A percentile compares a stretch with the other conserved stretches of the same genome.
These are phyloP conservation scores for Forficula auricularia DNA, from an alignment of 1,140 invertebrate genomes.

Conservation along the genomic window DNA sequence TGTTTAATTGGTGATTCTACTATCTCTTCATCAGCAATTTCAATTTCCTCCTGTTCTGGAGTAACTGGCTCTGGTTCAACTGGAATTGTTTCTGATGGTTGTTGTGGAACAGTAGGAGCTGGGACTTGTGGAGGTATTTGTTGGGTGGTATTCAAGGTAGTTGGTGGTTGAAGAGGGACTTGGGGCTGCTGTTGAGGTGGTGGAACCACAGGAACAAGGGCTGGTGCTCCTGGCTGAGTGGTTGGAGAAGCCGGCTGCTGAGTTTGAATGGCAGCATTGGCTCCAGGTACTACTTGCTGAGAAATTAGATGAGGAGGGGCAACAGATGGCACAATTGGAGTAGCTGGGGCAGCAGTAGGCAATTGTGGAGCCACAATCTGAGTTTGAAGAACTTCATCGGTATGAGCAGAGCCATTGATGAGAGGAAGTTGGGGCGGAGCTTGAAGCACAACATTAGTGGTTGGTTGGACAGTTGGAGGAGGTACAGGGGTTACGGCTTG, in stretches of 20 bases:
- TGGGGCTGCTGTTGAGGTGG: conserved; percentile 19
- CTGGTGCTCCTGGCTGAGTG: conserved; percentile 19
- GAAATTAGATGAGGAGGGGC: conserved; percentile 19
- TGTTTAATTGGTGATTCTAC: background rate
- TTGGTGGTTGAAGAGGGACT: conserved; percentile 12
- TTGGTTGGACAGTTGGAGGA: too few species aligned
- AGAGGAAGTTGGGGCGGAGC: too few species aligned
- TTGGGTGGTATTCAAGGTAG: conserved; percentile 14
- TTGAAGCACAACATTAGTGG: too few species aligned
- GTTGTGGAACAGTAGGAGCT: conserved; percentile 17
- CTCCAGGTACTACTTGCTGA: conserved; percentile 15
- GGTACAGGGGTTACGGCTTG: too few species aligned
- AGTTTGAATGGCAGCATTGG: conserved; percentile 7
- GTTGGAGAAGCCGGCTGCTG: conserved; percentile 23
- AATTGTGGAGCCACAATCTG: conserved; percentile 12
- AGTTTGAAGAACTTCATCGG: background rate
- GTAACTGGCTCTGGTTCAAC: too few species aligned
- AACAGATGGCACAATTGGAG: conserved; percentile 3
- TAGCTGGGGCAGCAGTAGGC: conserved; percentile 11
- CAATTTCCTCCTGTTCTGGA: conserved; percentile 21
- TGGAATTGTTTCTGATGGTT: conserved; percentile 14
- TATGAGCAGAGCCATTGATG: too few species aligned
- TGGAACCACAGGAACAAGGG: conserved; percentile 12
- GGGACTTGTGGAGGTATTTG: conserved; percentile 17
- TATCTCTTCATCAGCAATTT: conserved; percentile 14